phyloP scores from a whole-genome alignment of 1,140 invertebrate genomes.

The Arion vulgaris region DNA sequence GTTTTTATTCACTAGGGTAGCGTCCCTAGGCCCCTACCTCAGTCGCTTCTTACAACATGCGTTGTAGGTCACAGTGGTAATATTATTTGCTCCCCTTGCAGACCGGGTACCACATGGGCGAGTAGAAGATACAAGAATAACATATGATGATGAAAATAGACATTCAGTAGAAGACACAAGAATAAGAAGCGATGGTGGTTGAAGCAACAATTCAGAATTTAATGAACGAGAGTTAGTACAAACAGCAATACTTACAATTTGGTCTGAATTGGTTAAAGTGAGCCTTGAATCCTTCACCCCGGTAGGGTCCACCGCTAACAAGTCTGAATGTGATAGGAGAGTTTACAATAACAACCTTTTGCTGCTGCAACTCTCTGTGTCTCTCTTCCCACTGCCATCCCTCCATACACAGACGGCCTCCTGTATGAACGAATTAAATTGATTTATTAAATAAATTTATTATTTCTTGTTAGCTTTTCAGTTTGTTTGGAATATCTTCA shows the following conservation, averaged over 20 bases:
- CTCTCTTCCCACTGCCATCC: conserved; percentile 28
- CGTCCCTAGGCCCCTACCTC: no score
- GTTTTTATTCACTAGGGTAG: no score
- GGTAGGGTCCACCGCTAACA: conserved; percentile 25
- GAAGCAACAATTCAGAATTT: neutral
- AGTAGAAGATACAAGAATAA: no score
- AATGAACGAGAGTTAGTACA: neutral
- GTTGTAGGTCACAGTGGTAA: no score
- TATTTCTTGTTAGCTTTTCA: neutral
- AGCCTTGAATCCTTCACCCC: conserved; percentile 29
- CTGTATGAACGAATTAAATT: neutral
- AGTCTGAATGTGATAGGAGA: conserved; percentile 30
- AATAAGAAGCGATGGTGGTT: neutral
- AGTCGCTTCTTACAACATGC: no score
- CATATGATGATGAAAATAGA: no score
- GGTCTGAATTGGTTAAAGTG: conserved; percentile 35
- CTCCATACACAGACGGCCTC: conserved; percentile 32
- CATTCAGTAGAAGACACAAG: no score
- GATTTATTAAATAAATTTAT: neutral
- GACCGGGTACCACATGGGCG: no score
- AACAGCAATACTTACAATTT: conserved; percentile 16
- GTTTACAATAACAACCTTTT: conserved; percentile 3
- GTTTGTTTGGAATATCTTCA: no score
- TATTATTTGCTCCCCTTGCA: no score
- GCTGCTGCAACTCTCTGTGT: conserved; percentile 7